Evolutionary conservation across 2,888 invertebrate genomes (phyloP).

Genomic region (Drosophila pseudotalamancana): DNA sequence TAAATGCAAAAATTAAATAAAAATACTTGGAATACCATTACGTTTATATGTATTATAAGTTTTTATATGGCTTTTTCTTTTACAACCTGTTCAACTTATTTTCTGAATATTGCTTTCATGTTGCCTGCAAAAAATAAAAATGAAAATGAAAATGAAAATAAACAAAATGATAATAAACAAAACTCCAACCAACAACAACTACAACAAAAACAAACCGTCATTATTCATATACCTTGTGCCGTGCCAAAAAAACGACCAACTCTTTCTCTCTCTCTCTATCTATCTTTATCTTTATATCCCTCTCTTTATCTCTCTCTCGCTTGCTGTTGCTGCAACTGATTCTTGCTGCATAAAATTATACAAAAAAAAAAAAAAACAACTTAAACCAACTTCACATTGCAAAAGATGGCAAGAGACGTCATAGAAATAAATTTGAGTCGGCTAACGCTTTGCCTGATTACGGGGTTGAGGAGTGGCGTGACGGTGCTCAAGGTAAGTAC

Average conservation of each 20-base stretch:
- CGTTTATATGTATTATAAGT: slow-evolving; percentile 44
- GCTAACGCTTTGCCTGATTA: slow-evolving; percentile 87
- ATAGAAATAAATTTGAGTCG: slow-evolving; percentile 86
- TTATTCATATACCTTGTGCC: slow-evolving; percentile 56
- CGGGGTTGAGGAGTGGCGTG: slow-evolving; percentile 90
- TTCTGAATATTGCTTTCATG: slow-evolving; percentile 70
- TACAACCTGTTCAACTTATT: slow-evolving; percentile 37
- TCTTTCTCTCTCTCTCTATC: slow-evolving; percentile 18
- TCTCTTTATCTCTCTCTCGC: not conserved
- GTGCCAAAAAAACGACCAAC: slow-evolving; percentile 42
- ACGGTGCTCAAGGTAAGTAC: slow-evolving; percentile 85
- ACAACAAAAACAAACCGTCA: slow-evolving; percentile 36
- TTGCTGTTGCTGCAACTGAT: slow-evolving; percentile 47
- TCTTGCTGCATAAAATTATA: slow-evolving; percentile 70
- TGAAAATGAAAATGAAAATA: slow-evolving; percentile 31
- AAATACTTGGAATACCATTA: slow-evolving; percentile 62
- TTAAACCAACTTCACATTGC: slow-evolving; percentile 47
- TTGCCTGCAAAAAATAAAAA: slow-evolving; percentile 37
- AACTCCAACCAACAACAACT: slow-evolving; percentile 44
- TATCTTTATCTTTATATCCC: slow-evolving; percentile 2
- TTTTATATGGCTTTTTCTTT: slow-evolving; percentile 40
- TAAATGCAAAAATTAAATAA: slow-evolving; percentile 70
- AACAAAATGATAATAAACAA: slow-evolving; percentile 51
- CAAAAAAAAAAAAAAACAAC: slow-evolving; percentile 39
- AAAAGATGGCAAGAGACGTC: slow-evolving; percentile 84